Base-by-base conservation (phyloP, 2,797 vertebrate genomes). In the Nasua narica region DNA sequence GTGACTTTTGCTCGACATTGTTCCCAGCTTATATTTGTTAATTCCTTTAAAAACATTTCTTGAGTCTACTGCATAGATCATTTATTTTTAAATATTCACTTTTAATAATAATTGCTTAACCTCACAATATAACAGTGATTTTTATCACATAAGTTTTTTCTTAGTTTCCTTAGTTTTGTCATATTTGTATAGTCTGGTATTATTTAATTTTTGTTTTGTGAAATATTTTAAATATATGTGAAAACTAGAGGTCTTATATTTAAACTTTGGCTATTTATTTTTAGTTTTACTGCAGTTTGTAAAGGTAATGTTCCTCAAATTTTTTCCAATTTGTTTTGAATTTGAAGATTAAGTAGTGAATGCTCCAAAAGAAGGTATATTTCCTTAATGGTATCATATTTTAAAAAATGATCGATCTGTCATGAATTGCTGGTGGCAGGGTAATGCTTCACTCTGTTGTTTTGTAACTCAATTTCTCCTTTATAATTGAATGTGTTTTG, bases 81-180 rank as follows among this genome's bases (percentile, higher is more conserved):
- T 92, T 83, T 37, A 3, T 74, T 78, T 82, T 78, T 40, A 35
- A 77, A 69, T 89, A 21, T 46, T 92, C 29, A 79, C 27, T 92
- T 94, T 96, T 62, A 48, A 48, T 67, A 85, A 46, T 58, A 77
- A 69, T 23, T 84, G 40, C 25, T 60, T 50, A 69, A 83, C 19
- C 35, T 46, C 18, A 79, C 3, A 96, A 58, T 52, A 37, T 35
- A 56, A 60, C 48, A 69, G 40, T 87, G 25, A 0, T 48, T 83
- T 94, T 86, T 82, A 23, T 90, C n/a, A 65, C 12, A 10, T 27
- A 60, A 48, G 9, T 43, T 87, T 86, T 89, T 65, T 74, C 72
- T 89, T 94, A 65, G 16, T 65, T 77, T 86, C 77, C 29, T 65
- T 85, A 83, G 32, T 69, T 95, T 97, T 72, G 32, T 90, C 35